Evolutionary conservation across 2,888 invertebrate genomes (phyloP), one percentile per base, ranked within the genome.

Genomic region (Ptychoptera contaminata): DNA sequence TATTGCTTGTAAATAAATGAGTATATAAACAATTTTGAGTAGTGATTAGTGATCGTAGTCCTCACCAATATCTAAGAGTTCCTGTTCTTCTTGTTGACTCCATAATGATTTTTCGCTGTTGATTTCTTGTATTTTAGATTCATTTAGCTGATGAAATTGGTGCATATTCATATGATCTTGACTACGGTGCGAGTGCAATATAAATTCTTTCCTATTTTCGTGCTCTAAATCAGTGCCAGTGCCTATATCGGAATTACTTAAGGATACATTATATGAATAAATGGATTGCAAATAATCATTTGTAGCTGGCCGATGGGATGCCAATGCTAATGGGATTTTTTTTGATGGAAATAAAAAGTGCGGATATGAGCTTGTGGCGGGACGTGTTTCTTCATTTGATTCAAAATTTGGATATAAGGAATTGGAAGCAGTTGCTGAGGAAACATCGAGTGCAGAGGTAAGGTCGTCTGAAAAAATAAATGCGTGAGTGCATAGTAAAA

Each of bases 291-390:
- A 60, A 23, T 23, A 23, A 43, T 62, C 61, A 48, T 59, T 58
- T 12, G 62, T 64, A 52, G 65, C 62, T 47, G 67, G 65, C 58
- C 61, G 67, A 57, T 64, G 68, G 51, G 61, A 67, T 51, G 67
- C 61, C 46, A 65, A 54, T 51, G 65, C 64, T 47, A 65, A 47
- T 29, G 65, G 64, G 54, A 68, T 62, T 55, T 59, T 60, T 46
- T 56, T 54, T 42, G 67, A 70, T 54, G 76, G 74, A 60, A 73
- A 74, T 54, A 77, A 67, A 67, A 75, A 74, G 62, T 73, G 73
- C 51, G 75, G 75, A 57, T 68, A 69, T 56, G 65, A 64, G 7
- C 23, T 23, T 5, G 23, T 23, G 3, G 23, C 23, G 3, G 23
- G 23, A 23, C 23, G 23, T 23, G 23, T 23, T 29, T 51, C 53